phyloP scores from a whole-genome alignment of 1,140 invertebrate genomes.

The Dendroctonus ponderosae region DNA sequence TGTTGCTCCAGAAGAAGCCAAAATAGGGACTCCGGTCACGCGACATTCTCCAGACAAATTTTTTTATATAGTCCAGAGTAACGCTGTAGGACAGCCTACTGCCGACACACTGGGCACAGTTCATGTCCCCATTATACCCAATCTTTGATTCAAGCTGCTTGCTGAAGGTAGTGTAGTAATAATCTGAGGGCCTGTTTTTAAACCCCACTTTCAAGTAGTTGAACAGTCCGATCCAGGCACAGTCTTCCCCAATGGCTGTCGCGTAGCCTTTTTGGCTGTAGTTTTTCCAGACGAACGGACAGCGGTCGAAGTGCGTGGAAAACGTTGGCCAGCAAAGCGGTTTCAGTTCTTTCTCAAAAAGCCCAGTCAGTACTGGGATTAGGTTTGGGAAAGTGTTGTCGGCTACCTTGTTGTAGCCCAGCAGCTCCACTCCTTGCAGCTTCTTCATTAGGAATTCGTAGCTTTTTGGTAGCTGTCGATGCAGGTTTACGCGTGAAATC shows the following conservation, averaged over 20 bases:
- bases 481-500: constrained; percentile 80
- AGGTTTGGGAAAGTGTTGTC: constrained; percentile 85
- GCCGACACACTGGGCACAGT: constrained; percentile 64
- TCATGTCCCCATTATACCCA: constrained; percentile 58
- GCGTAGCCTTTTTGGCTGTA: constrained; percentile 70
- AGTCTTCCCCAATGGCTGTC: constrained; percentile 80
- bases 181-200: constrained; percentile 73
- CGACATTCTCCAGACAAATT: constrained; percentile 59
- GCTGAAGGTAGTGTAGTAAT: constrained; percentile 76
- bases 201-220: constrained; percentile 82
- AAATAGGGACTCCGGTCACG: constrained; percentile 59
- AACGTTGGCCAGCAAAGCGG: constrained; percentile 58
- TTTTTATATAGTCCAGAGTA: constrained; percentile 60
- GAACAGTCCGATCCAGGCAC: constrained; percentile 71
- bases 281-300: constrained; percentile 78
- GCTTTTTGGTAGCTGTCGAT: constrained; percentile 77
- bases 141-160: constrained; percentile 61
- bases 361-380: constrained; percentile 68
- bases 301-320: constrained; percentile 61
- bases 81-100: constrained; percentile 58
- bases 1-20: constrained; percentile 77
- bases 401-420: constrained; percentile 80
- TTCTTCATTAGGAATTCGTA: constrained; percentile 57
- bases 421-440: constrained; percentile 65
- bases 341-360: constrained; percentile 60